Evolutionary conservation across 1,140 invertebrate species (phyloP).

Genomic region (Scaptomyza pallida): DNA sequence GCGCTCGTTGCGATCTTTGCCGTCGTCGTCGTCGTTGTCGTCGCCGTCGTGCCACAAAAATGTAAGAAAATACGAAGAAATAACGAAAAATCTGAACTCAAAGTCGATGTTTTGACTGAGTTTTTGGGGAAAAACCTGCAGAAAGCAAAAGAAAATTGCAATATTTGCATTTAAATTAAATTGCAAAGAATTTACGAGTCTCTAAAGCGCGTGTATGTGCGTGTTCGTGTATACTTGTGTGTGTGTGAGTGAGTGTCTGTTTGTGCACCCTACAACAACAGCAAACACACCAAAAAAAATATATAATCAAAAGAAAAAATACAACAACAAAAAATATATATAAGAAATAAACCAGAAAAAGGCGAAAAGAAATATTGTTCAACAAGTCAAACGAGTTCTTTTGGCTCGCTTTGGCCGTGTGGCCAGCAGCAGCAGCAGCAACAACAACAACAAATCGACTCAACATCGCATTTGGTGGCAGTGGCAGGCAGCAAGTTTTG

Average conservation of each 20-base stretch:
- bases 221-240: not conserved
- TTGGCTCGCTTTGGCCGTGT: constrained; percentile 81
- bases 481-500: constrained; percentile 58
- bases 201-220: constrained; percentile 5
- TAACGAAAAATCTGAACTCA: constrained; percentile 22
- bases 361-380: constrained; percentile 80
- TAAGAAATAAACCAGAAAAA: constrained; percentile 54
- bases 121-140: constrained; percentile 20
- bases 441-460: constrained; percentile 48
- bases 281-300: constrained; percentile 51
- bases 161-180: constrained; percentile 53
- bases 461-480: constrained; percentile 61
- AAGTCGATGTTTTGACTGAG: constrained; percentile 10
- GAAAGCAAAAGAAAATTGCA: constrained; percentile 41
- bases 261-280: constrained; percentile 12
- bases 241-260: constrained; percentile 8
- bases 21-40: not conserved
- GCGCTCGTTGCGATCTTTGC: constrained; percentile 9
- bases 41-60: constrained; percentile 29
- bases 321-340: constrained; percentile 40
- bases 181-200: constrained; percentile 50
- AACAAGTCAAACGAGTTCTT: constrained; percentile 83
- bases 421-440: constrained; percentile 53
- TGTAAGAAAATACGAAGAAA: constrained; percentile 34
- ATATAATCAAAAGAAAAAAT: constrained; percentile 59